phyloP scores from a whole-genome alignment of 1,140 invertebrate genomes.

The Argopecten irradians region DNA sequence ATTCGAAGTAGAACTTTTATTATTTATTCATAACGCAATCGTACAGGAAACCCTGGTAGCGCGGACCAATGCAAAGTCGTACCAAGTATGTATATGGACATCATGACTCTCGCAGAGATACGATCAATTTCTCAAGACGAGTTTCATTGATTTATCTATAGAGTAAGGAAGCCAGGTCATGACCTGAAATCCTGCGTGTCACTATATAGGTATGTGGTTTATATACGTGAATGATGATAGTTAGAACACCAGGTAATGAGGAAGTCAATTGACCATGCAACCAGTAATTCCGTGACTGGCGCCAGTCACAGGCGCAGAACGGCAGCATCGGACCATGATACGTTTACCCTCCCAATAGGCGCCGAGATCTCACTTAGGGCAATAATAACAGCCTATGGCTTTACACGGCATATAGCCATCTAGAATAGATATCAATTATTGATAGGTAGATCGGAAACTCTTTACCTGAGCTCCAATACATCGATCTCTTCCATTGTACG shows the following conservation, averaged over 20 bases:
- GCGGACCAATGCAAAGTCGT: background rate
- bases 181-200: background rate
- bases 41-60: background rate
- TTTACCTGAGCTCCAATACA: background rate
- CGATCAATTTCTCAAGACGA: background rate
- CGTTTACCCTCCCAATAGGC: background rate
- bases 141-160: background rate
- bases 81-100: background rate
- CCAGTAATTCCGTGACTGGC: background rate
- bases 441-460: background rate
- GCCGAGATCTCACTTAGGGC: background rate
- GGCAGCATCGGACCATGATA: too few relatives aligned
- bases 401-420: background rate
- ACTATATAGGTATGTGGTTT: background rate
- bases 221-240: background rate
- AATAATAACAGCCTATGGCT: background rate
- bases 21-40: background rate
- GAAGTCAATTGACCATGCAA: background rate
- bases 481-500: background rate
- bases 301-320: too few relatives aligned
- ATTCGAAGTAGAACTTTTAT: background rate
- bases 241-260: background rate
- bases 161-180: background rate
- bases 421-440: background rate
- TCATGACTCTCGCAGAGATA: background rate